Percentiles rank a stretch among this genome's conserved stretches.
Conservation (phyloP, 2,113 vertebrate species). For the Pterophyllum scalare region DNA sequence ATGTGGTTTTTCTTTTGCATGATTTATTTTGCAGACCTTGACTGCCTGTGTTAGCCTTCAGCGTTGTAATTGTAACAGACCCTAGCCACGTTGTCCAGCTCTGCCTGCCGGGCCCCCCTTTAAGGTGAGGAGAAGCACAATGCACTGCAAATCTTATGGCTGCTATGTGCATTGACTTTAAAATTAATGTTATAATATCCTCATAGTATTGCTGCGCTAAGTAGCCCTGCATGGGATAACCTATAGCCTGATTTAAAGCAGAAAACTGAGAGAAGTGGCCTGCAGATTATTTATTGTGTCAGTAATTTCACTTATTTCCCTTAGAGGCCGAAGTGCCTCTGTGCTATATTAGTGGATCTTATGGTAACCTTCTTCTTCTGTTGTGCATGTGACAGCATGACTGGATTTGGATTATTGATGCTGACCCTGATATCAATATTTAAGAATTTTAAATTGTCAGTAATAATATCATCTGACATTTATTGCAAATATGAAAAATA, state of each 20-base stretch:
- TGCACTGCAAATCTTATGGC: conserved; percentile 31
- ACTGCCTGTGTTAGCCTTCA: conserved; percentile 11
- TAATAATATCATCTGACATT: neutral
- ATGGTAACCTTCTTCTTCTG: neutral
- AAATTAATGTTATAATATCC: conserved; percentile 29
- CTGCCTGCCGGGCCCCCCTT: neutral
- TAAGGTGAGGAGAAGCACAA: neutral
- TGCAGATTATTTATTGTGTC: conserved; percentile 15
- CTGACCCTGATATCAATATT: neutral
- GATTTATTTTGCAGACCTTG: conserved; percentile 12
- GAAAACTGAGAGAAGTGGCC: conserved; percentile 14
- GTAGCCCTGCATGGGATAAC: conserved; percentile 24
- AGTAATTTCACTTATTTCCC: neutral
- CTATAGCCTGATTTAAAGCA: conserved; percentile 15
- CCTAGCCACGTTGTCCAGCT: neutral
- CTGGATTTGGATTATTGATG: neutral
- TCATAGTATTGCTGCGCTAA: conserved; percentile 6
- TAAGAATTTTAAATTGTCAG: neutral
- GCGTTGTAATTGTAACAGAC: neutral
- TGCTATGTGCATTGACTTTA: neutral
- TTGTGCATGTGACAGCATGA: neutral
- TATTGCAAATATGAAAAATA: neutral
- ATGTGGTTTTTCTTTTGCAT: neutral
- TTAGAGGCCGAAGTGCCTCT: neutral
- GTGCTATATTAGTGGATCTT: neutral